phyloP scores from a whole-genome alignment of 1,140 invertebrate species.

The Coptotermes formosanus region DNA sequence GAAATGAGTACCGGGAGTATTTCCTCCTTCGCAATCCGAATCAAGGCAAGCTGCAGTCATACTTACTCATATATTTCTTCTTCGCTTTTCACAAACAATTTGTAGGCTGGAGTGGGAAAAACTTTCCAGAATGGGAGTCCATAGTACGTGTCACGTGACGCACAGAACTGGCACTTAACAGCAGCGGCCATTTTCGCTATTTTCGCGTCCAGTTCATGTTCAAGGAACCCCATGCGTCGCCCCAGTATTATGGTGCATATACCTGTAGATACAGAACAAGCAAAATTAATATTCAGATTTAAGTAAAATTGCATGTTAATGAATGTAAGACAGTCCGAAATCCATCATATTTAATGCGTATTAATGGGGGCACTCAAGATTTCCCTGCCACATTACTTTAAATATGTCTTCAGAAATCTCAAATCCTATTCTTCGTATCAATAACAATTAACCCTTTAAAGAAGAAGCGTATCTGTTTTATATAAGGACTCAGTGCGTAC shows the following conservation, averaged over 20 bases:
- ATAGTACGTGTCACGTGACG: slow-evolving; percentile 76
- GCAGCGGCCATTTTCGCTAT: slow-evolving; percentile 60
- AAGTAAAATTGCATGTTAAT: not conserved
- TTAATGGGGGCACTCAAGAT: not conserved
- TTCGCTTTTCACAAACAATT: slow-evolving; percentile 69
- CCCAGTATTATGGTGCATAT: slow-evolving; percentile 76
- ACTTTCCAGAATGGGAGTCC: slow-evolving; percentile 82
- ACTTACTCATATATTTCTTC: slow-evolving; percentile 71
- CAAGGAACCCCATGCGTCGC: slow-evolving; percentile 73
- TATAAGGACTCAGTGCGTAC: too few relatives aligned
- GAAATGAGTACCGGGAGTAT: too few relatives aligned
- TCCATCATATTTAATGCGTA: not conserved
- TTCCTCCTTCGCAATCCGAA: too few relatives aligned
- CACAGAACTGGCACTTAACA: slow-evolving; percentile 71
- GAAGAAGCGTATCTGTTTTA: too few relatives aligned
- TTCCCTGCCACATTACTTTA: not conserved
- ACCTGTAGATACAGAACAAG: slow-evolving; percentile 46
- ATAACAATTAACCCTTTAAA: too few relatives aligned
- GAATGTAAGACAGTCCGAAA: not conserved
- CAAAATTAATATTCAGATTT: not conserved
- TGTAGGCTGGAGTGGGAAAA: slow-evolving; percentile 70
- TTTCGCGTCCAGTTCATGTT: slow-evolving; percentile 49
- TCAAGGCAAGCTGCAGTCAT: not conserved
- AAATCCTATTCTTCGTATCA: too few relatives aligned
- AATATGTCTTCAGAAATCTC: too few relatives aligned